Base-by-base conservation (phyloP, 2,113 vertebrate genomes). In the Onychostruthus taczanowskii region DNA sequence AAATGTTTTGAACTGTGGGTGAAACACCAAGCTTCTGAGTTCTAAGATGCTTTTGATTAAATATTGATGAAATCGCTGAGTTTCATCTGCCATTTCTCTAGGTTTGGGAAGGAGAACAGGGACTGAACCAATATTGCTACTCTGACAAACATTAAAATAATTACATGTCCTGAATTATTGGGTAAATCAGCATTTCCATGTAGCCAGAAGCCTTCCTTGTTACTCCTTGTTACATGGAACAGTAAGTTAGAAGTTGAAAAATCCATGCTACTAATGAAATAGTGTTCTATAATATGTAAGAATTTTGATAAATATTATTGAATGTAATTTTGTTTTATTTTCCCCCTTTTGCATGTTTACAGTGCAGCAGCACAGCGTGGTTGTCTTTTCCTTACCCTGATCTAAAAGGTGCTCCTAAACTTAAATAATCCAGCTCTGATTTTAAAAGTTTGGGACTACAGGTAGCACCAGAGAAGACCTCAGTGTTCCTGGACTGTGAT, bases 281-380 rank as follows among this genome's bases (percentile, higher is more conserved):
- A 84, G 8, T 35, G 66, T 43, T 80, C 37, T 53, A 18, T 44
- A 59, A 64, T 20, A 70, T 49, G 16, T 4, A 41, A 70, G 47
- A 37, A 9, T 44, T 88, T 70, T 55, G 12, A 44, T 55, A 79
- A 84, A n/a, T 74, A 27, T 43, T 23, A 53, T 39, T 69, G 10
- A 63, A 27, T 31, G n/a, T 9, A 5, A 37, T 84, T 87, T 79
- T 78, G 26, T 37, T 79, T 68, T 68, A 26, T n/a, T 68, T 49
- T 72, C 26, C 14, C 15, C 17, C 3, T 12, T 69, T 88, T 37
- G 13, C 23, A 59, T 59, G 17, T 43, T 27, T 59, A 13, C 7
- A 37, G 12, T 1, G 0, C 39, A 80, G 67, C n/a, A 75, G 20
- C 0, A 0, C 46, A 82, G 20, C 17, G 31, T 35, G 16, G 30